Base-by-base conservation (phyloP, 2,797 vertebrate species). In the Coranthus polyacanthus region DNA sequence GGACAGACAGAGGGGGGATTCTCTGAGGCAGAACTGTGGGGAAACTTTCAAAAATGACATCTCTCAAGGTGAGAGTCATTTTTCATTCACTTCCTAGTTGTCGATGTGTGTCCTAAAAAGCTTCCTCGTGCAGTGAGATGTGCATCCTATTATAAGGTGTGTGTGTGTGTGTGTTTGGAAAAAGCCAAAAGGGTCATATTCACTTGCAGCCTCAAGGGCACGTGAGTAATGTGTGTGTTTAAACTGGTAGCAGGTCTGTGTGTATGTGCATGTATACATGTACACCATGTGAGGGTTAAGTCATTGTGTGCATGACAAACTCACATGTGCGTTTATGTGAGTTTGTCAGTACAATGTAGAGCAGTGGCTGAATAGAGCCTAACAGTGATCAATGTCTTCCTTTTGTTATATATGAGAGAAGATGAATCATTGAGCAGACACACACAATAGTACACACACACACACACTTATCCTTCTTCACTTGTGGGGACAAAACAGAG, bases 341-440 rank as follows among this genome's bases (percentile, higher is more conserved):
- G 36, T 29, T 56, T 20, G 49, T 67, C 32, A 34, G 38, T 18
- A 5, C 7, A 32, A 20, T 38, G 38, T 13, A 32, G 36, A 8
- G 34, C 24, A n/a, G n/a, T n/a, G n/a, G n/a, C n/a, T n/a, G n/a
- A n/a, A n/a, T n/a, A n/a, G n/a, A n/a, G n/a, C n/a, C n/a, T n/a
- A n/a, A n/a, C n/a, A n/a, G n/a, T n/a, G n/a, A n/a, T n/a, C n/a
- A n/a, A n/a, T 24, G 32, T 6, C 60, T 36, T 22, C n/a, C n/a
- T 65, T 51, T 57, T 75, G 57, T 77, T 36, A 52, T 43, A 51
- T 9, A 24, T 38, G 15, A 50, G 51, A 54, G 32, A 39, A 26
- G 67, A 39, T 10, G 34, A 57, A 56, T 46, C 42, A 43, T 5
- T 21, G 58, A 74, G 29, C 0, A 4, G 22, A 60, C 67, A 54